Percentiles rank a stretch among this genome's conserved stretches.
phyloP scores from a whole-genome alignment of 2,797 vertebrate species.

The Linurgus olivaceus region DNA sequence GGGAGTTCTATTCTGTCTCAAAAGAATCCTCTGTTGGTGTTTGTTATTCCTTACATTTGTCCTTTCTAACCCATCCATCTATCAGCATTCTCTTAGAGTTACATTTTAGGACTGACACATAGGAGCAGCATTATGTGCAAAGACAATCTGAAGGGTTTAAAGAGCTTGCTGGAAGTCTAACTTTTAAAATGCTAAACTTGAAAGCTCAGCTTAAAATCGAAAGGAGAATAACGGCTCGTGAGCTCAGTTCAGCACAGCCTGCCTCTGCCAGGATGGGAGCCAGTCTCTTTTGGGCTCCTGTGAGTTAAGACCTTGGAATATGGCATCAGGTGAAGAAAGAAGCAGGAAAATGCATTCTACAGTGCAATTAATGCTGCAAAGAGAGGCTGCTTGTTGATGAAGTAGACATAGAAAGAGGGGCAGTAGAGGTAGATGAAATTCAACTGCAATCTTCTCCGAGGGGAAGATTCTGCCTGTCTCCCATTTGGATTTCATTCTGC shows the following conservation, averaged over 20 bases:
- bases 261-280: background rate
- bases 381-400: background rate
- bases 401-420: background rate
- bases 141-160: background rate
- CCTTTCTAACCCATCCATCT: background rate
- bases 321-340: background rate
- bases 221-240: background rate
- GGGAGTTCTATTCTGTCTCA: background rate
- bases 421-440: background rate
- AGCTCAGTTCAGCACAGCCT: background rate
- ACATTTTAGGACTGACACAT: background rate
- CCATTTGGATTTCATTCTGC: background rate
- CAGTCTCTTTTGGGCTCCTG: background rate
- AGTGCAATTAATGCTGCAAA: background rate
- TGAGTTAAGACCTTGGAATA: background rate
- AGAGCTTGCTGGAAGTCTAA: background rate
- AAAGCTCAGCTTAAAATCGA: background rate
- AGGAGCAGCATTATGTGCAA: background rate
- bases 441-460: background rate
- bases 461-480: background rate
- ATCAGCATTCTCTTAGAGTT: background rate
- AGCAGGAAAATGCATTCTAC: background rate
- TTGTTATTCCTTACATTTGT: background rate
- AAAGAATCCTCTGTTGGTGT: background rate
- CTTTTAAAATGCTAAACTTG: background rate